Evolutionary conservation across 2,113 vertebrate genomes (phyloP).

Genomic region (Thymallus thymallus): DNA sequence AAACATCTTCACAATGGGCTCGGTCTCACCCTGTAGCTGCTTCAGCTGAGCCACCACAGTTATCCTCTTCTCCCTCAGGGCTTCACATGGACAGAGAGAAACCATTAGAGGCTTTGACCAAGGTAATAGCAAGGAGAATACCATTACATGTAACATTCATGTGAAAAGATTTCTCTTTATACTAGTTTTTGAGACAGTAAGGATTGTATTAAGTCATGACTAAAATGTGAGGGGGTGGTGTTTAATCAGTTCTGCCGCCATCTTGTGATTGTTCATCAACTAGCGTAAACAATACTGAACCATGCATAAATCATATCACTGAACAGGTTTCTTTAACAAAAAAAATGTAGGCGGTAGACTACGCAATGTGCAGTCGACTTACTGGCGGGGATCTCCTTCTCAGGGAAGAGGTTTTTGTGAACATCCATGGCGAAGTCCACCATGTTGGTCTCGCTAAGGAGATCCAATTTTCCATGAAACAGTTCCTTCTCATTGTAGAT

Average conservation of each 20-base stretch:
- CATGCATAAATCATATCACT: no score
- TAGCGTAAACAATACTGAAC: no score
- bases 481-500: conserved; percentile 97
- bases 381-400: conserved; percentile 91
- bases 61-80: conserved; percentile 90
- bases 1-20: conserved; percentile 98
- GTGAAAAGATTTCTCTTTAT: not conserved
- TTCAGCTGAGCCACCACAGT: conserved; percentile 95
- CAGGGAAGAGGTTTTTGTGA: conserved; percentile 89
- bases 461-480: conserved; percentile 93
- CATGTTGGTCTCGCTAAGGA: conserved; percentile 98
- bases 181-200: no score
- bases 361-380: conserved; percentile 53
- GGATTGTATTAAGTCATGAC: no score
- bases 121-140: not conserved
- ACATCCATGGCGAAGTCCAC: conserved; percentile 99
- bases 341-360: no score
- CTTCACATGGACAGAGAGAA: conserved; percentile 60
- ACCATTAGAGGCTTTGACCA: not conserved
- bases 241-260: no score
- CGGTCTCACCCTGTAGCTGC: conserved; percentile 93
- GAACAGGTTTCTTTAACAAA: no score
- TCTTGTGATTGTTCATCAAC: no score
- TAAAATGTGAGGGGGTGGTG: no score
- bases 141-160: not conserved